phyloP scores from a whole-genome alignment of 2,113 vertebrate genomes.

The Motacilla alba region DNA sequence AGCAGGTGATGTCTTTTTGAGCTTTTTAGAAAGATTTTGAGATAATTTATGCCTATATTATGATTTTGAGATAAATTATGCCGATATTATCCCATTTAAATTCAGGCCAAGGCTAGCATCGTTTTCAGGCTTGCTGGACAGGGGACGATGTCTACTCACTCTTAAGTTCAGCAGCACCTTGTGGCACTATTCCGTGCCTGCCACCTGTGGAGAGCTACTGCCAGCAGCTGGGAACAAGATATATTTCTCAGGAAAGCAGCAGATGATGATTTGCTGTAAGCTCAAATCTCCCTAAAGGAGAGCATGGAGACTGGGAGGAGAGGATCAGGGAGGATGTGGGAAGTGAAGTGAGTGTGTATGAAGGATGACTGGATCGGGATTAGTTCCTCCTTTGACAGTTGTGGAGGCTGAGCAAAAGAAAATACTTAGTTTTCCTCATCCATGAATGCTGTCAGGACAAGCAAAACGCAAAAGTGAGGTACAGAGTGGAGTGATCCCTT shows the following conservation, averaged over 20 bases:
- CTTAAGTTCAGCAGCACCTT: not conserved
- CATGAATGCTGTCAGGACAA: not conserved
- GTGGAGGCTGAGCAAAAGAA: not conserved
- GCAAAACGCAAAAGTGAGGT: not conserved
- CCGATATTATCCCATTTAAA: not conserved
- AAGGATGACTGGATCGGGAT: not conserved
- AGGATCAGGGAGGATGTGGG: not conserved
- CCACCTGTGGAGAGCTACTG: not conserved
- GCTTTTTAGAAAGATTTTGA: not conserved
- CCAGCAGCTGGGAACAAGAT: not conserved
- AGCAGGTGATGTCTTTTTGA: not conserved
- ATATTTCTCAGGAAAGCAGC: not conserved
- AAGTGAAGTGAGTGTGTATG: not conserved
- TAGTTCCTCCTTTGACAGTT: not conserved
- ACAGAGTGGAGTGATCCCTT: not conserved
- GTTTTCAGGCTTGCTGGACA: not conserved
- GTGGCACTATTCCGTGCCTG: not conserved
- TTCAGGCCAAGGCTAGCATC: not conserved
- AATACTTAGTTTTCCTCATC: not conserved
- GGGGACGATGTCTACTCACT: not conserved
- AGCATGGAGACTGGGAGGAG: not conserved
- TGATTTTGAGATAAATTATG: not conserved
- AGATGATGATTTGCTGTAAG: not conserved
- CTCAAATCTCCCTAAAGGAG: not conserved
- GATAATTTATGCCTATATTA: not conserved